Evolutionary conservation across 2,797 vertebrate species (phyloP).

Genomic region (Scleropages formosus): DNA sequence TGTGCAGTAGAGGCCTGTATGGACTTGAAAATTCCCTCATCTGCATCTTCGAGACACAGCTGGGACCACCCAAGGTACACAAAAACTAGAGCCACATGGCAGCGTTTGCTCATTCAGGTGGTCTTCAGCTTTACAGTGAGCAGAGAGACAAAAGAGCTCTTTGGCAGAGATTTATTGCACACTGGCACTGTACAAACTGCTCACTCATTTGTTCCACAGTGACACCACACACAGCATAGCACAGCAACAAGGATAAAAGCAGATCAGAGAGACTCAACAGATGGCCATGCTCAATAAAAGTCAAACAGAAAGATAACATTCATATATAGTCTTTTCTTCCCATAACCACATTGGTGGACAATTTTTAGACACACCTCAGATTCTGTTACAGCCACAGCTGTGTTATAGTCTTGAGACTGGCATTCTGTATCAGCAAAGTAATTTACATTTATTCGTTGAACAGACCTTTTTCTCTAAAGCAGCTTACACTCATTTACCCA

Average conservation of each 20-base stretch:
- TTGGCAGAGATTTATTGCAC: slow-evolving; percentile 72
- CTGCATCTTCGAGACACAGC: not conserved
- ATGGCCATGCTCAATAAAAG: slow-evolving; percentile 13
- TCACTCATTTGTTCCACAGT: slow-evolving; percentile 53
- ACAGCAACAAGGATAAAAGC: slow-evolving; percentile 18
- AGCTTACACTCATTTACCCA: too few relatives aligned
- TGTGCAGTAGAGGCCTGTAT: not conserved
- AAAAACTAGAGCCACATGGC: not conserved
- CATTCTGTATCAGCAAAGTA: too few relatives aligned
- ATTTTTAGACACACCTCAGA: not conserved
- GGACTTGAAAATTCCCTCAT: not conserved
- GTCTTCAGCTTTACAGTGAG: not conserved
- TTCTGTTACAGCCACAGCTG: not conserved
- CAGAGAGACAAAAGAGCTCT: slow-evolving; percentile 14
- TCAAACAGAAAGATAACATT: slow-evolving; percentile 7
- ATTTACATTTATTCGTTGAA: too few relatives aligned
- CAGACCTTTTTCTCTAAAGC: too few relatives aligned
- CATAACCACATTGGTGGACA: too few relatives aligned
- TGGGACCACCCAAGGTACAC: not conserved
- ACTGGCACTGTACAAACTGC: slow-evolving; percentile 63
- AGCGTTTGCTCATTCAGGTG: not conserved
- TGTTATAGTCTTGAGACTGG: too few relatives aligned
- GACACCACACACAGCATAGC: slow-evolving; percentile 31
- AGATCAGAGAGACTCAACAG: not conserved
- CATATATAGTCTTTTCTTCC: slow-evolving; percentile 3